phyloP scores from a whole-genome alignment of 2,113 vertebrate genomes.

The Chaetodon auriga region DNA sequence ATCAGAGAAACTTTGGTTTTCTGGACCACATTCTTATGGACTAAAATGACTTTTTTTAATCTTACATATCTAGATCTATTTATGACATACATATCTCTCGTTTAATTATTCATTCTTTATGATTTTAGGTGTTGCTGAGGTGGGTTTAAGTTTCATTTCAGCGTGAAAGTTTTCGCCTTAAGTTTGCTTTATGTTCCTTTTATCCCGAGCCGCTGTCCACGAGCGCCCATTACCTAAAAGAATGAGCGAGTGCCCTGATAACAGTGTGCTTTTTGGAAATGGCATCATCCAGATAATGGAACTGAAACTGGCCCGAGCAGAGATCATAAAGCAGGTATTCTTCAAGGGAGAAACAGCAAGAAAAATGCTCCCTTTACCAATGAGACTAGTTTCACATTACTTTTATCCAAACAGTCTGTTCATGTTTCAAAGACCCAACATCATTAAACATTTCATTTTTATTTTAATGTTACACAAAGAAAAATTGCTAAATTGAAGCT shows the following conservation, averaged over 20 bases:
- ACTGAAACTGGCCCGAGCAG: constrained; percentile 10
- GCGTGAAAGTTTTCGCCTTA: constrained; percentile 28
- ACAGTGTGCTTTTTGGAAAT: constrained; percentile 42
- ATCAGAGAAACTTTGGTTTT: background rate
- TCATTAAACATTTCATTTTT: background rate
- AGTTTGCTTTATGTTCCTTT: constrained; percentile 43
- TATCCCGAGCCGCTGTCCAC: background rate
- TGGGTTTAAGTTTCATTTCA: background rate
- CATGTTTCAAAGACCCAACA: background rate
- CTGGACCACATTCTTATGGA: background rate
- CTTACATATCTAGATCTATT: background rate
- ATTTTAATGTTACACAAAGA: background rate
- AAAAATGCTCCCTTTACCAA: constrained; percentile 6
- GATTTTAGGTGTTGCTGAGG: background rate
- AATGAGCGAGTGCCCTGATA: constrained; percentile 34
- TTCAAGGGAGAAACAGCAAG: background rate
- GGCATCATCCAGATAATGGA: constrained; percentile 57
- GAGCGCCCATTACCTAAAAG: constrained; percentile 36
- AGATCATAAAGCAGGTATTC: constrained; percentile 27
- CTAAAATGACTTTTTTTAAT: background rate
- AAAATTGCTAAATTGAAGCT: background rate
- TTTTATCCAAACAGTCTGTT: constrained; percentile 5
- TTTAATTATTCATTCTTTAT: background rate
- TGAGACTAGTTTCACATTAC: background rate
- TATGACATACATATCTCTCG: no score